Evolutionary conservation across 1,140 invertebrate species (phyloP), one percentile per base, ranked within the genome.

Genomic region (Drosophila cardini): DNA sequence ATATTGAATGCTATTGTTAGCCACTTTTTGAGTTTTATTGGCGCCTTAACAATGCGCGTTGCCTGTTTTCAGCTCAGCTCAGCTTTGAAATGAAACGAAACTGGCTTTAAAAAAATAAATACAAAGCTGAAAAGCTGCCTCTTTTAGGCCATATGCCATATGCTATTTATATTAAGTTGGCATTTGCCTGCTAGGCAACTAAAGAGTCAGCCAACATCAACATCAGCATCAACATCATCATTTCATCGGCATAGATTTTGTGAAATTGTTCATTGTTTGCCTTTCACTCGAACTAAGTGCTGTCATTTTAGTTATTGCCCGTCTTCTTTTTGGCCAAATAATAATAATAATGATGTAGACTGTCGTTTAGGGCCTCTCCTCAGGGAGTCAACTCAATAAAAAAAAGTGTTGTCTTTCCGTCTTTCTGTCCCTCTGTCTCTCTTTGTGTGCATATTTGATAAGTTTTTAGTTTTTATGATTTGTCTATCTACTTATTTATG

Each of bases 231-330:
- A 21, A 18, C 8, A 52, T 61, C 8, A 52, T 61, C 26, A 53
- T 53, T 42, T 53, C 34, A 55, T 55, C 48, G 48, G 52, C 52
- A 72, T 65, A 72, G 69, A 65, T 72, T 71, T 72, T 60, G 63
- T 68, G 21, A 67, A 82, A 75, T 82, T 60, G 71, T 43, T 62
- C 52, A 63, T 60, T 83, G 76, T 83, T 83, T 84, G 76, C 72
- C 18, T 42, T 69, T 82, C 80, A 71, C 81, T 78, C 65, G 53
- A 62, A 65, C 76, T 72, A 64, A 80, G 76, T 79, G 80, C 69
- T 69, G 78, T 76, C 62, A 57, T 9, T 26, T 58, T 50, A 55
- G 16, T 18, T 15, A 18, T 45, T 55, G 36, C 30, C 34, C 52
- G 46, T 32, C 58, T 40, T n/a, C 13, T 32, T 46, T 36, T 52